Percentiles rank a stretch among this genome's conserved stretches.
Conservation (phyloP, 2,797 vertebrate species). For the Sebastes taczanowskii region DNA sequence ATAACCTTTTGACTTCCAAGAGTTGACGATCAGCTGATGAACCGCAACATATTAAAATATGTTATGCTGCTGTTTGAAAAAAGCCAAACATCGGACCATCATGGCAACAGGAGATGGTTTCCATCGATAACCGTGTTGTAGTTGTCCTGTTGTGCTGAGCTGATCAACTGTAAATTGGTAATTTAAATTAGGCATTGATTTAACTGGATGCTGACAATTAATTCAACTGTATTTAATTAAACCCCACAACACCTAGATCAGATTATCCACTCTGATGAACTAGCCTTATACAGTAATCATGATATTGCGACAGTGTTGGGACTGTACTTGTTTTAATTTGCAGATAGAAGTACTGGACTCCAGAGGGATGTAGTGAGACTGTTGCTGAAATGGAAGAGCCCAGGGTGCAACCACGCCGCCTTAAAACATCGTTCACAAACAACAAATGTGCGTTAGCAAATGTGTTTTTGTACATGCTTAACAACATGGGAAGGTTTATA, state of each 20-base stretch:
- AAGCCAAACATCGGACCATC: not conserved
- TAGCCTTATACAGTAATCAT: not conserved
- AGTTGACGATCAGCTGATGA: not conserved
- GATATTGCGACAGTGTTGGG: not conserved
- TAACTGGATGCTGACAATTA: not conserved
- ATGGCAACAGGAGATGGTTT: not conserved
- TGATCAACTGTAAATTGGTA: not conserved
- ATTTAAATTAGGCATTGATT: slow-evolving; percentile 5
- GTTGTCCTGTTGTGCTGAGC: not conserved
- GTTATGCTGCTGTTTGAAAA: not conserved
- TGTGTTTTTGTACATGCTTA: not conserved
- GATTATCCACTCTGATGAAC: not conserved
- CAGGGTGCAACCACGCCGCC: not conserved
- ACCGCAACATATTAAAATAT: not conserved
- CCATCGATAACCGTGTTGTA: not conserved
- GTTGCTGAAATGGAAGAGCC: no score
- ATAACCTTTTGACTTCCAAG: not conserved
- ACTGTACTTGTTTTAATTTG: not conserved
- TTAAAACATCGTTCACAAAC: not conserved
- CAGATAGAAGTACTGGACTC: not conserved
- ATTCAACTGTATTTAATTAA: slow-evolving; percentile 11
- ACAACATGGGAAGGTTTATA: no score
- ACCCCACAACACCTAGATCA: slow-evolving; percentile 1
- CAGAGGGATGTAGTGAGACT: not conserved
- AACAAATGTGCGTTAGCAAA: not conserved